Evolutionary conservation across 2,797 vertebrate species (phyloP), one percentile per base, ranked within the genome.

Genomic region (Arrhamphus sclerolepis): DNA sequence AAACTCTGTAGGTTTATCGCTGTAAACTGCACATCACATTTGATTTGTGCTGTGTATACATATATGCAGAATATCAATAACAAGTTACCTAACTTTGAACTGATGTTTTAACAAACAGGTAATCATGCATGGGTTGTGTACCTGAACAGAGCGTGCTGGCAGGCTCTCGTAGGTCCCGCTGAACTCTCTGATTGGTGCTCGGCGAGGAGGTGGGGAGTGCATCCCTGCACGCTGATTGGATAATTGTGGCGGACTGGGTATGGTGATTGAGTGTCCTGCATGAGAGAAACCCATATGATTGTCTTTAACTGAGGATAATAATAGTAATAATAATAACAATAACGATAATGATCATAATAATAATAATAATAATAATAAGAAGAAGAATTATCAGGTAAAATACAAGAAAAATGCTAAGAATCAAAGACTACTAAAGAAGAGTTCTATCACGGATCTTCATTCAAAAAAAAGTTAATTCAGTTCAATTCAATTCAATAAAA

Each of bases 101-200:
- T 3, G 13, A 38, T 13, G 10, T 34, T 13, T 34, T 14, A 29
- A 9, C 2, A 29, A 7, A 14, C 13, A 38, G 16, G 18, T 41
- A 16, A 21, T 26, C 24, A 11, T 22, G 10, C 38, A 44, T 20
- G 43, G 31, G 11, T 13, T 0, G 56, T 58, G 88, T 88, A 96
- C 94, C 88, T 95, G 94, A 41, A 97, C 92, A 1, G 94, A 96
- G 34, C 95, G 92, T 0, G 95, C 95, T 0, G 95, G 95, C 58
- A 96, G 93, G 76, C 95, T 96, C 85, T 96, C 94, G 7, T 94
- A 96, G 26, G 95, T 96, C 70, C 95, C 95, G 1, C 92, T 95
- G 82, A 94, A 92, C 75, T 96, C 93, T 70, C 91, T 84, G 77
- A 88, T 73, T 28, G 89, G 51, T 0, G 93, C 93, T 2, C 94